Percentiles rank a stretch among this genome's conserved stretches.
phyloP scores from a whole-genome alignment of 2,113 vertebrate genomes.

The Sakesphorus luctuosus region DNA sequence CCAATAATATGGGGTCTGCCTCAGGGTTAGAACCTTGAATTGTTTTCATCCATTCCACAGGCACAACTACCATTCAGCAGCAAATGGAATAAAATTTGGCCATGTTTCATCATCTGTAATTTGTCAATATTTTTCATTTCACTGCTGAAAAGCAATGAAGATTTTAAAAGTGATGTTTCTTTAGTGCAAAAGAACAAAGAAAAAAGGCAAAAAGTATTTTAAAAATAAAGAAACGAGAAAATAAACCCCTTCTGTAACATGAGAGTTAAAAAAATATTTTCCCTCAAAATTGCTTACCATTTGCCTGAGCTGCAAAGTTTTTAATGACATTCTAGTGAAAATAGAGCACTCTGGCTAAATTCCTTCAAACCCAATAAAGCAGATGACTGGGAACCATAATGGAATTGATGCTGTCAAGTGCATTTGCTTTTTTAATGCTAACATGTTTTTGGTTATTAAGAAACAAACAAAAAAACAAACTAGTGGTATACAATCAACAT shows the following conservation, averaged over 20 bases:
- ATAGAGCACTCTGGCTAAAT: constrained; percentile 35
- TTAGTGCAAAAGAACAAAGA: neutral
- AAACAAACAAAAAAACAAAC: constrained; percentile 45
- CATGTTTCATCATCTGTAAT: constrained; percentile 53
- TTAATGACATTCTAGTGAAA: constrained; percentile 57
- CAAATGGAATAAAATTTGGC: constrained; percentile 48
- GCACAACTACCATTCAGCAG: constrained; percentile 5
- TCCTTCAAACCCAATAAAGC: constrained; percentile 68
- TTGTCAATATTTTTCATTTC: constrained; percentile 60
- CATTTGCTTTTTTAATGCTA: constrained; percentile 67
- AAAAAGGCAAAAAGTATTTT: neutral
- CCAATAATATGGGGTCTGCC: constrained; percentile 39
- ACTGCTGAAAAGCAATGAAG: neutral
- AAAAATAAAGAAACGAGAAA: neutral
- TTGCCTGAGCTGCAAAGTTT: constrained; percentile 62
- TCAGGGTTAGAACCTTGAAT: constrained; percentile 1
- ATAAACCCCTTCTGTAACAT: neutral
- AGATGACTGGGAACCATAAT: constrained; percentile 59
- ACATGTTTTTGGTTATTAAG: constrained; percentile 66
- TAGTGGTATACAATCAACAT: constrained; percentile 28
- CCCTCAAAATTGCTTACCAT: constrained; percentile 36
- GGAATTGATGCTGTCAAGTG: constrained; percentile 50
- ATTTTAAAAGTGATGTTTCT: neutral
- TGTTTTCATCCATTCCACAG: neutral
- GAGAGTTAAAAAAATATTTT: constrained; percentile 14